A percentile compares a stretch with the other conserved stretches of the same genome.
Evolutionary conservation across 2,113 vertebrate genomes (phyloP).

Genomic region (Ariopsis seemanni): DNA sequence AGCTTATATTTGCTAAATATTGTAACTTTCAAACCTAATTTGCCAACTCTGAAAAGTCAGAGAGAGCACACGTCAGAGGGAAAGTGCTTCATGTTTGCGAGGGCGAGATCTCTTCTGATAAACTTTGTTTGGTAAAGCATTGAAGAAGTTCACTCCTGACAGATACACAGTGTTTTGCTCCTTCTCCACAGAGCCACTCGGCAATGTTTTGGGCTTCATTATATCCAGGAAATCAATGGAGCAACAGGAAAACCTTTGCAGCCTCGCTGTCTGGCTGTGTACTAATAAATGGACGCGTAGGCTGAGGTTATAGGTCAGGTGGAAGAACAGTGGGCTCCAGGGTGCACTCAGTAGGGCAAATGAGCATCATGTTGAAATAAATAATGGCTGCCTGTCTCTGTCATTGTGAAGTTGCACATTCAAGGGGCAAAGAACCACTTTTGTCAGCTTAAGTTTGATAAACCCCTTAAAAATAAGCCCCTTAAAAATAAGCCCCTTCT

Average conservation of each 20-base stretch:
- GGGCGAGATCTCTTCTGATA: neutral
- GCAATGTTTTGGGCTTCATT: neutral
- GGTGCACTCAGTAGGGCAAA: neutral
- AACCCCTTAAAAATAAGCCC: too few relatives aligned
- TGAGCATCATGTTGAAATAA: neutral
- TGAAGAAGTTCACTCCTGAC: neutral
- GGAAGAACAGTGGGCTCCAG: neutral
- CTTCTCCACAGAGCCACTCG: neutral
- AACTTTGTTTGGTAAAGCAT: neutral
- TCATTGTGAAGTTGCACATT: neutral
- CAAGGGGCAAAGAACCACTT: neutral
- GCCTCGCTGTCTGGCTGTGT: neutral
- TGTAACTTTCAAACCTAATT: neutral
- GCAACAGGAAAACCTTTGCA: slow-evolving; percentile 1
- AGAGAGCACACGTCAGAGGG: neutral
- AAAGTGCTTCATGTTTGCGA: neutral
- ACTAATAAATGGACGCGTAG: slow-evolving; percentile 8
- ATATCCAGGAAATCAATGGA: slow-evolving; percentile 15
- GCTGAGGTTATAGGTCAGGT: slow-evolving; percentile 4
- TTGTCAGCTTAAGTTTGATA: neutral
- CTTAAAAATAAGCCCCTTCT: too few relatives aligned
- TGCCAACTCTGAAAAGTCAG: neutral
- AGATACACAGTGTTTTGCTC: neutral
- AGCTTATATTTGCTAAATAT: neutral
- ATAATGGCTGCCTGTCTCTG: slow-evolving; percentile 9